A percentile compares a stretch with the other conserved stretches of the same genome.
phyloP scores from a whole-genome alignment of 2,888 invertebrate species.

The Ectemnius continuus region DNA sequence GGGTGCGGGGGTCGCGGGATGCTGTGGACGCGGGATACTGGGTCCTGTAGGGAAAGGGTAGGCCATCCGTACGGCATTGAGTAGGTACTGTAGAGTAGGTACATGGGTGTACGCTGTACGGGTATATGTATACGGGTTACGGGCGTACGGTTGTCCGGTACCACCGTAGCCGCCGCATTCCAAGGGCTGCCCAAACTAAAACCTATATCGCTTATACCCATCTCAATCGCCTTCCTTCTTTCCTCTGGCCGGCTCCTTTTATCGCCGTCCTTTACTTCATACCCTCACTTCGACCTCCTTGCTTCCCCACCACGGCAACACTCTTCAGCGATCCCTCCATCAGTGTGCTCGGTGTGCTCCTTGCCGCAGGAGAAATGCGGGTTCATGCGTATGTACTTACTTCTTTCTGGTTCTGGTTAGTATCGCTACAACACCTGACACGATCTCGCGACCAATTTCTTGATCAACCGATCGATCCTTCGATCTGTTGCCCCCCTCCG shows the following conservation, averaged over 20 bases:
- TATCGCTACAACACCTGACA: constrained; percentile 44
- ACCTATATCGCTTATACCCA: constrained; percentile 63
- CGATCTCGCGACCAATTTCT: constrained; percentile 41
- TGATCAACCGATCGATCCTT: constrained; percentile 19
- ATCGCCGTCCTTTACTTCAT: constrained; percentile 35
- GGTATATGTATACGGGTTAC: constrained; percentile 45
- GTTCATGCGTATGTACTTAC: constrained; percentile 18
- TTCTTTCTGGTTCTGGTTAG: constrained; percentile 8
- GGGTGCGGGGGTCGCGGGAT: constrained; percentile 51
- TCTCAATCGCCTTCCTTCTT: constrained; percentile 39
- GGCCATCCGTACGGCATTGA: constrained; percentile 40
- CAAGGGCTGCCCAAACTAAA: constrained; percentile 73
- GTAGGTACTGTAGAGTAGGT: constrained; percentile 37
- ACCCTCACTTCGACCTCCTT: constrained; percentile 21
- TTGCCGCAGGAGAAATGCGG: constrained; percentile 38
- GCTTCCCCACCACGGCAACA: constrained; percentile 22
- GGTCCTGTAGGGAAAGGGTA: constrained; percentile 14
- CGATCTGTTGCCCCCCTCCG: neutral
- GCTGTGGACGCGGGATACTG: constrained; percentile 50
- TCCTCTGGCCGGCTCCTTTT: constrained; percentile 27
- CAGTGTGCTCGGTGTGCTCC: neutral
- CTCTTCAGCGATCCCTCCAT: constrained; percentile 35
- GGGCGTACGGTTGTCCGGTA: constrained; percentile 48
- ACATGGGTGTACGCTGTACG: constrained; percentile 12
- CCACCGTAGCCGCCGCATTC: constrained; percentile 69